phyloP scores from a whole-genome alignment of 1,140 invertebrate species.

The Conus ventricosus region DNA sequence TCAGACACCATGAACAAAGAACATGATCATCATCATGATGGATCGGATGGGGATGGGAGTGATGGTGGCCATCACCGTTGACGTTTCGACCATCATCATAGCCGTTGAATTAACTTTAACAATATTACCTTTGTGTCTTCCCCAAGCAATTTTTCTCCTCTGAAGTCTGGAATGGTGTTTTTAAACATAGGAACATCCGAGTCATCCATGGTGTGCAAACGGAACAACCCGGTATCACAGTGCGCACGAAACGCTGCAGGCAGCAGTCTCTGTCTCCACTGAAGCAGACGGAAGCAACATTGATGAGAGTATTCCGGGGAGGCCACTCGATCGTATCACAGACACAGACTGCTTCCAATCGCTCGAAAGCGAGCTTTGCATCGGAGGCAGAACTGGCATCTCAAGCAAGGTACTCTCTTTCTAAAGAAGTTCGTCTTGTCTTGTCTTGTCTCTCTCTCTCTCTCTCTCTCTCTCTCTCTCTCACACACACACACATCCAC shows the following conservation, averaged over 20 bases:
- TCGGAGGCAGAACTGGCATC: background rate
- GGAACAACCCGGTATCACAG: background rate
- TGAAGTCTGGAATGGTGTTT: constrained; percentile 49
- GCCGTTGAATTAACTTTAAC: background rate
- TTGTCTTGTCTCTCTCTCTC: no score
- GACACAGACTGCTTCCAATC: no score
- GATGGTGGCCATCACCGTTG: background rate
- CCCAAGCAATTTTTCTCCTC: constrained; percentile 42
- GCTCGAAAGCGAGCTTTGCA: no score
- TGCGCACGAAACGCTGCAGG: background rate
- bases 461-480: no score
- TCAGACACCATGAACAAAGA: constrained; percentile 8
- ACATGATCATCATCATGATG: background rate
- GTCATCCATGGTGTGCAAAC: background rate
- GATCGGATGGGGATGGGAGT: background rate
- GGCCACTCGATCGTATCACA: background rate
- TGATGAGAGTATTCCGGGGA: background rate
- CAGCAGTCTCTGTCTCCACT: background rate
- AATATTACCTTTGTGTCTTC: constrained; percentile 42
- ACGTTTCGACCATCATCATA: no score
- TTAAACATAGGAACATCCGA: background rate
- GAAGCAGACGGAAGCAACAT: background rate
- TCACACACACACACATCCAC: no score
- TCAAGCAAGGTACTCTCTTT: background rate
- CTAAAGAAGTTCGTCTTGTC: no score